A percentile compares a stretch with the other conserved stretches of the same genome.
phyloP scores from a whole-genome alignment of 2,113 vertebrate species.

The Noturus placidus region DNA sequence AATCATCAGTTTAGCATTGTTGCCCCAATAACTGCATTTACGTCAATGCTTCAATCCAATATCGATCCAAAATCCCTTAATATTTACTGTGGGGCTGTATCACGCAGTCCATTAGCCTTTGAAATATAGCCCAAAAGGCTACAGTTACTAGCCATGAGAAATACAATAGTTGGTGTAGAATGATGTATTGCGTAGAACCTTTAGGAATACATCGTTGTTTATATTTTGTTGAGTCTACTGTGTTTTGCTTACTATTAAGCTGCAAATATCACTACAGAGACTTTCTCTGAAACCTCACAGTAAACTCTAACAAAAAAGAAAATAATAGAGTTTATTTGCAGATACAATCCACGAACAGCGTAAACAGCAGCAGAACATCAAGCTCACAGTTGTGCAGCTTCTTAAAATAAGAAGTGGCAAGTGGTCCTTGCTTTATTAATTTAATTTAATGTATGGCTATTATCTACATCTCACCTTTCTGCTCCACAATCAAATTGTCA shows the following conservation, averaged over 20 bases:
- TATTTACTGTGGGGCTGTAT: background rate
- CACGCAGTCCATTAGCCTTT: background rate
- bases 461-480: background rate
- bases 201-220: background rate
- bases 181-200: background rate
- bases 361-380: background rate
- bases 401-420: slow-evolving; percentile 30
- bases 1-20: background rate
- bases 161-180: background rate
- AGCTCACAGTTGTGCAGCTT: background rate
- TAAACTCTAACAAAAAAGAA: background rate
- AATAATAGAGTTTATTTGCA: background rate
- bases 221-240: background rate
- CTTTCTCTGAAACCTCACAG: background rate
- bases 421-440: slow-evolving; percentile 10
- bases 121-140: too few relatives aligned
- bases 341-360: background rate
- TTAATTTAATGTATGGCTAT: slow-evolving; percentile 4
- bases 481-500: background rate
- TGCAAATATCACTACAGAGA: background rate
- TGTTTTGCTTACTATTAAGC: background rate
- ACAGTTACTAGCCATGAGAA: slow-evolving; percentile 1
- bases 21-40: background rate
- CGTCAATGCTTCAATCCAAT: background rate
- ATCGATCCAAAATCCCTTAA: background rate